Conservation (phyloP, 2,797 vertebrate species). For the Phaenicophaeus curvirostris region DNA sequence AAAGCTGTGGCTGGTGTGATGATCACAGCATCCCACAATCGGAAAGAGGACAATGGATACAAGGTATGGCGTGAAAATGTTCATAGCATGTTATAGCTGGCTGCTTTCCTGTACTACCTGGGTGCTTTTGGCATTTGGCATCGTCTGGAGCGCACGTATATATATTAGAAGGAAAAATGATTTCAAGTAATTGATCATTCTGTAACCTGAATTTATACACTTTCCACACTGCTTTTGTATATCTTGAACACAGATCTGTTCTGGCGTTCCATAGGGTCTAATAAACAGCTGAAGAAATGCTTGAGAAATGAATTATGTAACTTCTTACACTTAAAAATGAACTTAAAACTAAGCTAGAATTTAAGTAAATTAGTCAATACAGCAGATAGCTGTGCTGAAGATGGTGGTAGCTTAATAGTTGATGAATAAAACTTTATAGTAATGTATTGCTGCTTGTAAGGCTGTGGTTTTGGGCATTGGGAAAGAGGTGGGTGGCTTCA, state of each 20-base stretch:
- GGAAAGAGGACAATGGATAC: constrained; percentile 96
- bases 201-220: accelerated
- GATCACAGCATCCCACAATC: constrained; percentile 96
- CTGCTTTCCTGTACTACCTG: not conserved
- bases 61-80: constrained; percentile 80
- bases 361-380: not conserved
- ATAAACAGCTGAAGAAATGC: not conserved
- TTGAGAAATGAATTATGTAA: not conserved
- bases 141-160: accelerated
- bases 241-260: not conserved
- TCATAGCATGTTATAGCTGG: not conserved
- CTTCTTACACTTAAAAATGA: not conserved
- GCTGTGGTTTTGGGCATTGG: not conserved
- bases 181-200: not conserved
- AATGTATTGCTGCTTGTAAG: not conserved
- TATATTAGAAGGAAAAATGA: not conserved
- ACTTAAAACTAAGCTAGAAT: not conserved
- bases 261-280: accelerated
- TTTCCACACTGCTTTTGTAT: accelerated
- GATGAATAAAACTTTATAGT: not conserved
- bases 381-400: not conserved
- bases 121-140: accelerated
- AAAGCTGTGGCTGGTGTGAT: constrained; percentile 91
- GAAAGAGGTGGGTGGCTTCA: not conserved
- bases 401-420: accelerated